Evolutionary conservation across 2,797 vertebrate species (phyloP).

Genomic region (Danio kyathit): DNA sequence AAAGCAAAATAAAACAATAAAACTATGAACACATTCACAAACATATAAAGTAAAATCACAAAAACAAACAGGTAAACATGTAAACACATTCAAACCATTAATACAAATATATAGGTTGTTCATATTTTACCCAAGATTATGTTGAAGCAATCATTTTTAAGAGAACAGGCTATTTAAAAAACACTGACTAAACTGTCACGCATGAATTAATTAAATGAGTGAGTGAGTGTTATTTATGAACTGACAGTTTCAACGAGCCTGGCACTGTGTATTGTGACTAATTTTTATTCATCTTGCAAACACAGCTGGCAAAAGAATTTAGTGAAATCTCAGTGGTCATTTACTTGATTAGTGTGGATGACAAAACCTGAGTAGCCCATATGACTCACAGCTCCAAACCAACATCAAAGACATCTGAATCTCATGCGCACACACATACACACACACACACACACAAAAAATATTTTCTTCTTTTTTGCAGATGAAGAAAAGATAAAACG

Average conservation of each 20-base stretch:
- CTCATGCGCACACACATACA: background rate
- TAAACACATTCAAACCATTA: no score
- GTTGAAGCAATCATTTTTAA: no score
- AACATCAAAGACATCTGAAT: slow-evolving; percentile 2
- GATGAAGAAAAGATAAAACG: slow-evolving; percentile 20
- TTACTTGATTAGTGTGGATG: slow-evolving; percentile 24
- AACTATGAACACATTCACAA: no score
- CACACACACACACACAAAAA: background rate
- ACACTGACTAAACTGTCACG: background rate
- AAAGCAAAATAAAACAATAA: no score
- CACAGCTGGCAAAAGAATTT: slow-evolving; percentile 24
- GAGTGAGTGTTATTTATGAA: background rate
- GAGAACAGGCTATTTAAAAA: background rate
- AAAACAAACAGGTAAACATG: no score
- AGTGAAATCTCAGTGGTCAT: slow-evolving; percentile 8
- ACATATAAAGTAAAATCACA: no score
- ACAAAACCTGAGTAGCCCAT: background rate
- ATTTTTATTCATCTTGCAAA: slow-evolving; percentile 15
- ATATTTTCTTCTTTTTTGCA: slow-evolving; percentile 3
- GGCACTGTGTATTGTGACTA: background rate
- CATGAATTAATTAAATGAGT: background rate
- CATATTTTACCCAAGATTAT: no score
- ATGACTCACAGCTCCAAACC: slow-evolving; percentile 10
- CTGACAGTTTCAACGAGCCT: slow-evolving; percentile 8
- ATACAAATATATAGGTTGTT: no score